Evolutionary conservation across 2,888 invertebrate species (phyloP), one percentile per base, ranked within the genome.

Genomic region (Syritta pipiens): DNA sequence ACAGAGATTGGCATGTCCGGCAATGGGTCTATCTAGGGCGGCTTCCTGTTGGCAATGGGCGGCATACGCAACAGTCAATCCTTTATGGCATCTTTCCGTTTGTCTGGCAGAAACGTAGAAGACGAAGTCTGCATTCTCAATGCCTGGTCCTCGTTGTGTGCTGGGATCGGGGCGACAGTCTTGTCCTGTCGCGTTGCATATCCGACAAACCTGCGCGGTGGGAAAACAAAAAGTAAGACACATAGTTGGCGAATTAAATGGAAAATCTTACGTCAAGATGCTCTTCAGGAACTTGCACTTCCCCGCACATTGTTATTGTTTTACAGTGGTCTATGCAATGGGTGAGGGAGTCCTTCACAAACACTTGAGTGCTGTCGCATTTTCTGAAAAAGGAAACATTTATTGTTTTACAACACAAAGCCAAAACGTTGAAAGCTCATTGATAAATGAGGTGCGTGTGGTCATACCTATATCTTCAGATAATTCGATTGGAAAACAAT

Each of bases 31-130:
- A 89, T 99, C 99, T 28, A 98, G 89, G 0, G 94, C 94, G 0
- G 94, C 92, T 88, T 99, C 99, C 87, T 98, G 97, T 87, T 99
- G 99, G 85, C 99, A 99, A 88, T 99, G 99, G 0, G 98, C 98
- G 0, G 99, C 98, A 89, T 98, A 99, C 0, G 99, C 98, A 1
- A 98, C 97, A 0, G 98, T 98, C 79, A 95, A 90, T 0, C 96
- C 96, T 83, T 96, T 94, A 81, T 94, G 93, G 87, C 99, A 99
- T n/a, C 98, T 90, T 83, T 95, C 94, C 0, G 98, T 97, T 87
- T 97, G 95, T 85, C 96, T 93, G 0, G 98, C 97, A 3, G 98
- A 98, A 4, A 99, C 97, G 89, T 99, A 99, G 82, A 99, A 93
- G 1, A 99, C 94, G 88, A 99, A 99, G 90, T 99, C 98, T 0